phyloP scores from a whole-genome alignment of 2,888 invertebrate species.

The Tolmerus cingulatus region DNA sequence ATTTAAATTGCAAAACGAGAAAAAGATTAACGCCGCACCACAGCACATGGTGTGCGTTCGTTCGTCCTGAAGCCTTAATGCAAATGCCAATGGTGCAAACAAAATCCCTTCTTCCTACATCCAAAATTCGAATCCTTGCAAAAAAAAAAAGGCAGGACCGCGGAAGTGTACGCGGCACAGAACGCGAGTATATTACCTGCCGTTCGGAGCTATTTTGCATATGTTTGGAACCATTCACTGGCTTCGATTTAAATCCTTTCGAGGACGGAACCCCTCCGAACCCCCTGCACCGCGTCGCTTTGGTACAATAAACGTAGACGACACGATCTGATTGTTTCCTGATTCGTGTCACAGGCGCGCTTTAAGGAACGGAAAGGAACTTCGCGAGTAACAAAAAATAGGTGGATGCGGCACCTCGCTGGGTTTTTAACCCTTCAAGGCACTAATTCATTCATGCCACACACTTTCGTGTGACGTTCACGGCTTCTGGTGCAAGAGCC shows the following conservation, averaged over 20 bases:
- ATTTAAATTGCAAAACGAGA: slow-evolving; percentile 35
- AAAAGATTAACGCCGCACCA: slow-evolving; percentile 8
- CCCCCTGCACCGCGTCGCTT: background rate
- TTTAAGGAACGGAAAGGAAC: slow-evolving; percentile 9
- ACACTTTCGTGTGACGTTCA: slow-evolving; percentile 1
- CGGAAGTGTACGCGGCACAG: slow-evolving; percentile 1
- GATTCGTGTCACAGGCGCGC: slow-evolving; percentile 33
- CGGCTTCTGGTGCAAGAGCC: background rate
- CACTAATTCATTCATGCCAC: slow-evolving; percentile 24
- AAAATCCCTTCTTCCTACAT: background rate
- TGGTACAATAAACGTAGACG: background rate
- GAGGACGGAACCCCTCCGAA: background rate
- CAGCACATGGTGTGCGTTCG: slow-evolving; percentile 19
- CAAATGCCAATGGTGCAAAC: slow-evolving; percentile 22
- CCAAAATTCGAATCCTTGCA: background rate
- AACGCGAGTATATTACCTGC: slow-evolving; percentile 4
- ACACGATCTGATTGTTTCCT: slow-evolving; percentile 34
- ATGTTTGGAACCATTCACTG: slow-evolving; percentile 20
- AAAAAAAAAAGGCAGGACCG: background rate
- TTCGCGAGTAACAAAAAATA: background rate
- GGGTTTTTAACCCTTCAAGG: slow-evolving; percentile 28
- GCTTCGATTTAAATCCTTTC: slow-evolving; percentile 29
- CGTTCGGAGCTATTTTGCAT: slow-evolving; percentile 30
- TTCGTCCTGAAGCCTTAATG: background rate
- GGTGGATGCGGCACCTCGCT: background rate